Base-by-base conservation (phyloP, 2,888 invertebrate species). In the Oligia strigilis region DNA sequence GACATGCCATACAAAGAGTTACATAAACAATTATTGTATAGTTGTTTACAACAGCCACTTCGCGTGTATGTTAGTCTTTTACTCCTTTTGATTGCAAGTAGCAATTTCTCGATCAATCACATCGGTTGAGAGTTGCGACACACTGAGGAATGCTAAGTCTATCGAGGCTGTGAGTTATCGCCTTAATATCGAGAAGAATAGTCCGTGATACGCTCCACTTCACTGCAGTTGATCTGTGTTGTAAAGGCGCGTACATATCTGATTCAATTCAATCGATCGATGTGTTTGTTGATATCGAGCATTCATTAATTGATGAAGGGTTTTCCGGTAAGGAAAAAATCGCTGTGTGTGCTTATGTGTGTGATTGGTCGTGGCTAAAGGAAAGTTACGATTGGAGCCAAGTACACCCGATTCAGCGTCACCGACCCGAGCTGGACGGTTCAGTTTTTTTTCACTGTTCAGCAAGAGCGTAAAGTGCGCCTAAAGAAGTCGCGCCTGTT, bases 201-300 rank as follows among this genome's bases (percentile, higher is more conserved):
- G 86, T 75, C 77, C 80, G 49, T 64, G 87, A 85, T 87, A 87
- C 87, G 90, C 88, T 89, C 87, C 86, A 89, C 81, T 88, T 85
- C 81, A 81, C 65, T 72, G 72, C 81, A 49, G 84, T 87, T 88
- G 87, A 89, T 86, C 84, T 82, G 82, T 87, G 82, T 14, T 84
- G 66, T 81, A 75, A 80, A 84, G 81, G 72, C 75, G 75, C 55
- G 2, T 85, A n/a, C 66, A 67, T 60, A 74, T 76, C 70, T 71
- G 80, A 70, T 76, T 49, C 19, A 65, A 73, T 80, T 71, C 66
- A 40, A 80, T 80, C 66, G 71, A 71, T 72, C 17, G 36, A 11
- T 43, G 17, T 49, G 17, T 43, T 52, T 23, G 65, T 62, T 64
- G 17, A 23, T 55, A 58, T 78, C 66, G 66, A 66, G 49, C 19